A percentile compares a stretch with the other conserved stretches of the same genome.
phyloP scores from a whole-genome alignment of 2,113 vertebrate genomes.

The Semicossyphus pulcher region DNA sequence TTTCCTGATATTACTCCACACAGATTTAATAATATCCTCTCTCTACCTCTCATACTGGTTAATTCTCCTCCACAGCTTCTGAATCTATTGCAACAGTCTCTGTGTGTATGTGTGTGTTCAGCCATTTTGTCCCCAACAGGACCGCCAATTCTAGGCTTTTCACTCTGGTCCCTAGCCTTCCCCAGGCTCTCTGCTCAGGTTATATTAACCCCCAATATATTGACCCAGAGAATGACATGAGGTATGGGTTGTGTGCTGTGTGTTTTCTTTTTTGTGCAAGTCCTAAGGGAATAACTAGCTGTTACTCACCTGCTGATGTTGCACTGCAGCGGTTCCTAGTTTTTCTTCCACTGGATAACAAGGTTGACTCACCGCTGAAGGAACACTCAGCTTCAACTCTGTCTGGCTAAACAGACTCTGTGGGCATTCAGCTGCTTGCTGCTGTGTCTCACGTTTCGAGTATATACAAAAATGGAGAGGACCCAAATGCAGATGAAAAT shows the following conservation, averaged over 20 bases:
- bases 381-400: conserved; percentile 58
- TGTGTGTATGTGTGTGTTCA: conserved; percentile 25
- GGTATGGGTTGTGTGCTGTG: conserved; percentile 25
- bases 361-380: conserved; percentile 60
- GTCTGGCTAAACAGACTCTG: conserved; percentile 66
- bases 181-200: conserved; percentile 41
- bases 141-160: conserved; percentile 53
- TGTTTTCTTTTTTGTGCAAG: conserved; percentile 5
- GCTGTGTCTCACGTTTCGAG: conserved; percentile 56
- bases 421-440: conserved; percentile 65
- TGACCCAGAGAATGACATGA: conserved; percentile 52
- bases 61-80: conserved; percentile 31
- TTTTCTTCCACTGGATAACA: conserved; percentile 65
- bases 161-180: conserved; percentile 34
- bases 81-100: conserved; percentile 12
- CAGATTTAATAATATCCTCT: conserved; percentile 56
- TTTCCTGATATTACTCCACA: conserved; percentile 62
- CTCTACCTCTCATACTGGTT: conserved; percentile 38
- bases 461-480: too few relatives aligned
- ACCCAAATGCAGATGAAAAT: too few relatives aligned
- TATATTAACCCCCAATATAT: conserved; percentile 50
- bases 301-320: conserved; percentile 43
- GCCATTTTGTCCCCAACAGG: conserved; percentile 36
- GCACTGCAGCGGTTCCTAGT: conserved; percentile 55
- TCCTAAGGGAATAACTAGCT: conserved; percentile 48